Evolutionary conservation across 2,888 invertebrate species (phyloP), one percentile per base, ranked within the genome.

Genomic region (Rhingia campestris): DNA sequence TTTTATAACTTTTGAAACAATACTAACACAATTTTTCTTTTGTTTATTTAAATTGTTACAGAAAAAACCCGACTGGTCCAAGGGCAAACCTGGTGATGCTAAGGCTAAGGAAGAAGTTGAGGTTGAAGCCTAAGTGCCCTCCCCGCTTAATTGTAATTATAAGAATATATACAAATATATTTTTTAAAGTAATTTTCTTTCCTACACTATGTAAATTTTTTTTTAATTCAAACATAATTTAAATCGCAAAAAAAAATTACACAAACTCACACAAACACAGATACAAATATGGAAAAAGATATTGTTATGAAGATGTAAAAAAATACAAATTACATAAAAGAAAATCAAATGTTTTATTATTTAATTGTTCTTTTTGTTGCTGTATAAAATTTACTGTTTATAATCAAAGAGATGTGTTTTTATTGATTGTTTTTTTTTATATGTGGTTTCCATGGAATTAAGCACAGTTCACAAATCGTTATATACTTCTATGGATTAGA

Each of bases 11-110:
- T 22, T 10, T 2, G 10, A 12, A n/a, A 6, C 30, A 12, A n/a
- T 35, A 7, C 22, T 74, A 51, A 63, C 64, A 6, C 61, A 41
- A 32, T 10, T n/a, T 49, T 58, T 63, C 49, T 9, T 51, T 30
- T 49, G 58, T 66, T 81, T 53, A 4, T 66, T 45, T 30, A 41
- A 51, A 77, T 59, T 90, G 93, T 94, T 94, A 90, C 95, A 97
- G 96, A 97, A 97, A 94, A 97, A 97, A 93, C 97, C 97, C 90
- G 97, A 97, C 93, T 97, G 97, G 97, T 97, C 97, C 92, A 97
- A 97, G 94, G 94, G 94, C 93, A 96, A 96, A 92, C 94, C 95
- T 91, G 96, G 96, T 91, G 96, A 97, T 90, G 94, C 95, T 92
- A 96, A 96, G 95, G 94, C 94, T 93, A 95, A 95, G 94, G 96